Evolutionary conservation across 2,888 invertebrate genomes (phyloP), one percentile per base, ranked within the genome.

Genomic region (Mycalesis mineus): DNA sequence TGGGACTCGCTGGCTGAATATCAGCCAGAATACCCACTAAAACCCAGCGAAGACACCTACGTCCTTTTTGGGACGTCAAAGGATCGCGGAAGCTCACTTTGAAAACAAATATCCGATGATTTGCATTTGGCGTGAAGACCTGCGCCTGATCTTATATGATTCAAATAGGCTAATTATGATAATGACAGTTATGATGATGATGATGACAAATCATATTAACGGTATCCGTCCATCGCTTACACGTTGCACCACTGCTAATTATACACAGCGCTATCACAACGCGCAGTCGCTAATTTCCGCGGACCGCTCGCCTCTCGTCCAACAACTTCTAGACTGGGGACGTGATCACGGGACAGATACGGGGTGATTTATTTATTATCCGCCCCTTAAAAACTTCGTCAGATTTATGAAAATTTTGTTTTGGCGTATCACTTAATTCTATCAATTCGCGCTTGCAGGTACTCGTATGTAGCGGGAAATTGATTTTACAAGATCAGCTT

Each of bases 271-370:
- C 83, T 86, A 88, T 88, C 88, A 76, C 78, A 65, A 68, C 72
- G 82, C 78, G 81, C 88, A 88, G 80, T 84, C 84, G 82, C 87
- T 87, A 84, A 88, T 87, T 88, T 86, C 82, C 78, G 75, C 75
- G 75, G 77, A 75, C 81, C 78, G 75, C 81, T 78, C 79, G 75
- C 75, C 84, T 78, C 74, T 78, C 79, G 75, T 77, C 81, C 75
- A 71, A 76, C 80, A 80, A 80, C 73, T 80, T 78, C 74, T 78
- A 78, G 77, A 76, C 78, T 71, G 74, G 74, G 78, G 78, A 78
- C 80, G 80, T 79, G 83, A 88, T 87, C 73, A 73, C 70, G 66
- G 69, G 73, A 72, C 74, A 74, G 76, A 73, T 75, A 68, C 69
- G 62, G 70, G 74, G 80, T 85, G 83, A 86, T 86, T 87, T 84